These are phyloP conservation scores for Zootermopsis nevadensis DNA, from an alignment of 2,888 invertebrate species.

Conservation along the genomic window DNA sequence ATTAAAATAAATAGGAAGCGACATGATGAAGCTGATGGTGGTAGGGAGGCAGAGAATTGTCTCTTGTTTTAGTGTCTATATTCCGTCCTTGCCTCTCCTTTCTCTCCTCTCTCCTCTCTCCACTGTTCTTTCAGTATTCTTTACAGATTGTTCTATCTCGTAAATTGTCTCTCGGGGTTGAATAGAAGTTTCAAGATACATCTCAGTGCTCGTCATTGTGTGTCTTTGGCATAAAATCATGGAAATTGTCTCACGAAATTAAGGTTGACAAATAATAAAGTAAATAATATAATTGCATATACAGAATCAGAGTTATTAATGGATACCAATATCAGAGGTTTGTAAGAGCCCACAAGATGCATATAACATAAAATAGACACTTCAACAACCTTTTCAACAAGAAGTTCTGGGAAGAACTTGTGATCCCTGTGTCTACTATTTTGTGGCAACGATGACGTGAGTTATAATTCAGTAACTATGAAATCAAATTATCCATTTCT, in stretches of 20 bases:
- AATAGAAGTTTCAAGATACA: neutral
- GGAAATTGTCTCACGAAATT: neutral
- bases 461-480: too few species aligned
- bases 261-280: neutral
- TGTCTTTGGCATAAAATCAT: neutral
- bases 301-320: too few species aligned
- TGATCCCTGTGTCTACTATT: too few species aligned
- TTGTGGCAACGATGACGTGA: too few species aligned
- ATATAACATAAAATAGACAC: too few species aligned
- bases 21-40: constrained; percentile 11
- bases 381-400: too few species aligned
- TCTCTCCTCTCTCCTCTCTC: neutral
- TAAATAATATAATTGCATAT: neutral
- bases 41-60: neutral
- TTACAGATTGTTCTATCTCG: neutral
- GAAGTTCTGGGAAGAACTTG: too few species aligned
- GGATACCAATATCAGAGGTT: too few species aligned
- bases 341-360: too few species aligned
- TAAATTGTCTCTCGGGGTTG: neutral
- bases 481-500: too few species aligned
- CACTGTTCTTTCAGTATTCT: neutral
- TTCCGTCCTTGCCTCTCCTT: neutral
- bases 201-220: constrained; percentile 3
- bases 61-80: neutral
- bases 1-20: constrained; percentile 28